These are phyloP conservation scores for Silurus aristotelis DNA, from an alignment of 2,797 vertebrate genomes.

Conservation along the genomic window DNA sequence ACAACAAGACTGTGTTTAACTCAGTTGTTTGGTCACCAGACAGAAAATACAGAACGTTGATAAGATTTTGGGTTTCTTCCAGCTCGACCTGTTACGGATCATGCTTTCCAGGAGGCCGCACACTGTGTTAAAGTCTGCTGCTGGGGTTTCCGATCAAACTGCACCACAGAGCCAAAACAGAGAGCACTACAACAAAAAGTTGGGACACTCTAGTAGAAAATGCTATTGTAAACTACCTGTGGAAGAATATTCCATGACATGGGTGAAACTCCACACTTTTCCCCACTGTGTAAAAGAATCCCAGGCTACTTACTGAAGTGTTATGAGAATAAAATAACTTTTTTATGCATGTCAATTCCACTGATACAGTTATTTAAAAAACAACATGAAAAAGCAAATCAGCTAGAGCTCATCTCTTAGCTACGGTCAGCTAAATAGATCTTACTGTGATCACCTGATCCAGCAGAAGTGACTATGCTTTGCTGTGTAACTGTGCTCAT, in stretches of 20 bases:
- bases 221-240: not conserved
- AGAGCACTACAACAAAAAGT: not conserved
- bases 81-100: conserved; percentile 16
- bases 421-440: not conserved
- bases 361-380: not conserved
- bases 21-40: not conserved
- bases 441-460: not conserved
- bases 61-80: conserved; percentile 11
- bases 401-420: not conserved
- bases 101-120: conserved; percentile 24
- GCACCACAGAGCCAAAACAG: not conserved
- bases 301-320: not conserved
- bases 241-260: not conserved
- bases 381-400: not conserved
- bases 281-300: not conserved
- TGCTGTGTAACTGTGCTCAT: not conserved
- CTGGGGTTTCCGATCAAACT: not conserved
- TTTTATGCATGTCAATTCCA: not conserved
- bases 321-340: not conserved
- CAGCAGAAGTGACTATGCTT: not conserved
- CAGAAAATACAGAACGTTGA: not conserved
- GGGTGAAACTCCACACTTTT: not conserved
- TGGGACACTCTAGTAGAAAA: not conserved
- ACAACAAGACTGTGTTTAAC: not conserved
- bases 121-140: conserved; percentile 22